phyloP scores from a whole-genome alignment of 2,888 invertebrate genomes.

The Blastobasis lacticolella region DNA sequence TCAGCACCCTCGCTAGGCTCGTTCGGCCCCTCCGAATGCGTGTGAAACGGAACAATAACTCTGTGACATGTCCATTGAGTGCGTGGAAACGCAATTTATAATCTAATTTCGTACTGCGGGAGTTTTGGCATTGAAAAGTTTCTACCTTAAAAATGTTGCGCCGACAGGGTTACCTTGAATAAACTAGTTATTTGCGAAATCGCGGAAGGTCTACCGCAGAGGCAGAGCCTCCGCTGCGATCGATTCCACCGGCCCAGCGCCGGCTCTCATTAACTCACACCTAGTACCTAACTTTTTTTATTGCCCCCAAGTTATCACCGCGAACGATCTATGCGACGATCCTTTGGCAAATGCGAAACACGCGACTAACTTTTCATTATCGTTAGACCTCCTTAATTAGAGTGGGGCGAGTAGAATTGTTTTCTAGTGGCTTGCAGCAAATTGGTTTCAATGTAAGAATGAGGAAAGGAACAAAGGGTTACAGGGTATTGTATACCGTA shows the following conservation, averaged over 20 bases:
- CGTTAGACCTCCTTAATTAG: no score
- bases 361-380: constrained; percentile 5
- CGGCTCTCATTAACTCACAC: constrained; percentile 34
- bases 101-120: constrained; percentile 37
- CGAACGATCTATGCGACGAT: constrained; percentile 15
- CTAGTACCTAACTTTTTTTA: constrained; percentile 28
- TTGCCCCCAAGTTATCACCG: constrained; percentile 16
- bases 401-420: no score
- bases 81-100: no score
- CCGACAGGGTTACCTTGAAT: constrained; percentile 46
- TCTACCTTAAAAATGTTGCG: constrained; percentile 20
- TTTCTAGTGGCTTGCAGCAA: no score
- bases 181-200: constrained; percentile 51
- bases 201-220: constrained; percentile 45
- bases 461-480: no score
- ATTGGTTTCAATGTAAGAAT: no score
- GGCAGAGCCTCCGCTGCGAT: constrained; percentile 38
- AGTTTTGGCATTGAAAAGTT: constrained; percentile 58
- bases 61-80: no score
- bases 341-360: constrained; percentile 5
- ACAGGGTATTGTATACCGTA: no score
- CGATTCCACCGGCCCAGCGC: constrained; percentile 25
- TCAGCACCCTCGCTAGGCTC: no score
- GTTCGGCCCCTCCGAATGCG: no score
- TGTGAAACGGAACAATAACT: no score